Evolutionary conservation across 2,888 invertebrate genomes (phyloP).

Genomic region (Perdita meconis): DNA sequence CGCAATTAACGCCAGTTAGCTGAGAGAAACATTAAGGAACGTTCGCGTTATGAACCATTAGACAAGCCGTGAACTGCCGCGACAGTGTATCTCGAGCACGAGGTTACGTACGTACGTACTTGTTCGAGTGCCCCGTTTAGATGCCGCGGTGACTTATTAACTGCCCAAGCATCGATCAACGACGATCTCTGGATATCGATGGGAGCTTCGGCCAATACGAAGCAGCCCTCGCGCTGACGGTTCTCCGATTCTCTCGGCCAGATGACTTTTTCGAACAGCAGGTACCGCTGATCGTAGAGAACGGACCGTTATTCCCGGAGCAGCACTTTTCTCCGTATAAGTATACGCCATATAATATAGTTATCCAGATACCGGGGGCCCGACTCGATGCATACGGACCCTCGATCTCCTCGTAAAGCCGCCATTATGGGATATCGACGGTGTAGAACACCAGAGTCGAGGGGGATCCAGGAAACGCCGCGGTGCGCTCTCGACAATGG

Average conservation of each 20-base stretch:
- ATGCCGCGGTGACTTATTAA: slow-evolving; percentile 36
- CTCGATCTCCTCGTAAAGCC: slow-evolving; percentile 54
- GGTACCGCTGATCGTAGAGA: slow-evolving; percentile 74
- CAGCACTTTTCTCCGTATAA: slow-evolving; percentile 74
- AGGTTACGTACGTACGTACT: slow-evolving; percentile 20
- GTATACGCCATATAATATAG: slow-evolving; percentile 76
- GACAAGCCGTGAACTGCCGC: slow-evolving; percentile 17
- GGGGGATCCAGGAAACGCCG: slow-evolving; percentile 59
- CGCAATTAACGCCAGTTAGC: slow-evolving; percentile 34
- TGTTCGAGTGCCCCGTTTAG: neutral
- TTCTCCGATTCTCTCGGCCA: slow-evolving; percentile 17
- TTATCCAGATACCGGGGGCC: slow-evolving; percentile 69
- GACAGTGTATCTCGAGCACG: slow-evolving; percentile 13
- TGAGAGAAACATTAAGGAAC: slow-evolving; percentile 16
- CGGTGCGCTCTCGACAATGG: slow-evolving; percentile 59
- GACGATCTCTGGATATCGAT: neutral
- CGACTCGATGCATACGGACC: slow-evolving; percentile 61
- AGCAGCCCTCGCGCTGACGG: slow-evolving; percentile 24
- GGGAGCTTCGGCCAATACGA: slow-evolving; percentile 47
- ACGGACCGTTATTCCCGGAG: slow-evolving; percentile 75
- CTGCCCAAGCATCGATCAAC: slow-evolving; percentile 35
- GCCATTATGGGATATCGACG: slow-evolving; percentile 64
- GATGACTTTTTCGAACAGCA: slow-evolving; percentile 73
- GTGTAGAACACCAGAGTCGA: slow-evolving; percentile 66
- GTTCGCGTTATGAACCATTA: slow-evolving; percentile 37